phyloP scores from a whole-genome alignment of 1,140 invertebrate species.

The Drosophila asahinai region DNA sequence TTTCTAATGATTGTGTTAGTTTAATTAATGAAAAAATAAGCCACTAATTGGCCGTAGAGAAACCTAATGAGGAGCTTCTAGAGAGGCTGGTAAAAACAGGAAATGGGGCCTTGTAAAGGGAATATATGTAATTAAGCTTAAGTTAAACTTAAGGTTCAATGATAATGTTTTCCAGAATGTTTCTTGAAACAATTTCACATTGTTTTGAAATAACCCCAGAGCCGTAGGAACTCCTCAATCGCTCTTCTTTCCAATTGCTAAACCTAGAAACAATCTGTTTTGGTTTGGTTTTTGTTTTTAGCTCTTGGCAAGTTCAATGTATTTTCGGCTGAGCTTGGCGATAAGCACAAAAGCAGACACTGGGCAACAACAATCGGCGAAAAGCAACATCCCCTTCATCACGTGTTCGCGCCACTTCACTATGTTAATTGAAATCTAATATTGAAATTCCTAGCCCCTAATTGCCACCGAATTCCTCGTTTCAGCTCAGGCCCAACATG shows the following conservation, averaged over 20 bases:
- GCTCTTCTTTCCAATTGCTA: neutral
- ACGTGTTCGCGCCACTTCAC: slow-evolving; percentile 21
- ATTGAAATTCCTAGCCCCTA: neutral
- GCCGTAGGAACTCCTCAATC: neutral
- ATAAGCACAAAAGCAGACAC: slow-evolving; percentile 26
- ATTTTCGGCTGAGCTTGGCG: slow-evolving; percentile 18
- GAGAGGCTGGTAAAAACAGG: neutral
- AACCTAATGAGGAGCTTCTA: neutral
- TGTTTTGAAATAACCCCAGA: slow-evolving; percentile 2
- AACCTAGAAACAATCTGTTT: slow-evolving; percentile 17
- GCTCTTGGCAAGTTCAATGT: slow-evolving; percentile 24
- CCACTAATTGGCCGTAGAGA: neutral
- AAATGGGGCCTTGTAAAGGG: neutral
- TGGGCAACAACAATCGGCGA: neutral
- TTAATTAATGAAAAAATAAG: slow-evolving; percentile 8
- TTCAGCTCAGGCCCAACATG: slow-evolving; percentile 19
- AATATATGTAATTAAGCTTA: neutral
- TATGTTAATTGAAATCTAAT: neutral
- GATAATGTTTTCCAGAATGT: neutral
- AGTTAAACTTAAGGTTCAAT: too few relatives aligned
- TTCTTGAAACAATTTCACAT: neutral
- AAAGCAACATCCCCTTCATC: slow-evolving; percentile 33
- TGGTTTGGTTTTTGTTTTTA: slow-evolving; percentile 1
- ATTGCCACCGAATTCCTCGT: neutral
- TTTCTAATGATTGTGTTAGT: neutral